These are phyloP conservation scores for Ommatoiulus sabulosus DNA, from an alignment of 2,888 invertebrate species.

Conservation along the genomic window DNA sequence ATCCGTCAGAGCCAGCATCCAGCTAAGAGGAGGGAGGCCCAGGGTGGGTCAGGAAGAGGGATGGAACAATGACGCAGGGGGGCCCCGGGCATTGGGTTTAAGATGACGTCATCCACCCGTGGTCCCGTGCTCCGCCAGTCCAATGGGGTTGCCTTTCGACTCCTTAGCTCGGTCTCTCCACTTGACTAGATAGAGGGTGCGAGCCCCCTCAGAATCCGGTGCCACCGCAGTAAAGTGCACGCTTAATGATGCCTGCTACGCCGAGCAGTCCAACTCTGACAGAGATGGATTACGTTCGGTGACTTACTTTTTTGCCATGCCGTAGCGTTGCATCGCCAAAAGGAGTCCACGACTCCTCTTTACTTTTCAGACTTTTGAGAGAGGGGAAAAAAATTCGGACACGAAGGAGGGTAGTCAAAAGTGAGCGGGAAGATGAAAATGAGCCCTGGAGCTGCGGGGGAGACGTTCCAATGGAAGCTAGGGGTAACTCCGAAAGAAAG, in stretches of 20 bases:
- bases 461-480: neutral
- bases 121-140: neutral
- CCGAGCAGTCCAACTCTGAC: conserved; percentile 54
- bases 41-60: conserved; percentile 11
- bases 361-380: conserved; percentile 44
- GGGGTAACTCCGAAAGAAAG: neutral
- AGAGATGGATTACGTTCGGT: conserved; percentile 56
- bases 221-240: conserved; percentile 50
- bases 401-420: conserved; percentile 49
- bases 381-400: conserved; percentile 51
- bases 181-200: conserved; percentile 21
- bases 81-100: neutral
- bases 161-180: neutral
- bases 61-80: neutral
- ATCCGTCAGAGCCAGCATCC: conserved; percentile 37
- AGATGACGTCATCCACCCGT: neutral
- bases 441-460: neutral
- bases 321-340: conserved; percentile 11
- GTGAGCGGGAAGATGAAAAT: neutral
- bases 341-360: conserved; percentile 48
- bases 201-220: conserved; percentile 26
- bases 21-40: conserved; percentile 33
- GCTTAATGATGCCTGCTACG: conserved; percentile 50
- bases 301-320: conserved; percentile 50
- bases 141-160: neutral